Conservation (phyloP, 64 coral and sea anemone species). For the Stichodactyla helianthus region DNA sequence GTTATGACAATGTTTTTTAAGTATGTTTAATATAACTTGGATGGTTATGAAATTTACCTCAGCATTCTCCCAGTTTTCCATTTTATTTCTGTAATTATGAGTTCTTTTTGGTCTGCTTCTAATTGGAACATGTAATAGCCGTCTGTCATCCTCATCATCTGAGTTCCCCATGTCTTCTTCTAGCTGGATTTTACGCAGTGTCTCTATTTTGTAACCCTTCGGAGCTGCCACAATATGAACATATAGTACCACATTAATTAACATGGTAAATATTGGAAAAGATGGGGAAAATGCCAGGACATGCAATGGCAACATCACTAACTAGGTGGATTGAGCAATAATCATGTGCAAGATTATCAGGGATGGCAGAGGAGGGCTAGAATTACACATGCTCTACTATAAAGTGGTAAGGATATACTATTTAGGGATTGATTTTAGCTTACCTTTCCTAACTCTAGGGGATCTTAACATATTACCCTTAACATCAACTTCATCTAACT, state of each 20-base stretch:
- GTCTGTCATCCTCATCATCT: conserved; percentile 54
- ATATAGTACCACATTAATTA: background rate
- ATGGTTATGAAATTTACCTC: conserved; percentile 43
- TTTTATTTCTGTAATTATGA: conserved; percentile 79
- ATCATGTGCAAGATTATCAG: too few species aligned
- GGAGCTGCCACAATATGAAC: conserved; percentile 49
- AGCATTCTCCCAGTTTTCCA: conserved; percentile 97
- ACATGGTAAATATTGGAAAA: background rate
- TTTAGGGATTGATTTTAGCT: background rate
- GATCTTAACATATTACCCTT: conserved; percentile 94
- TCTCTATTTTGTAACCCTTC: conserved; percentile 75
- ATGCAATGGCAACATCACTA: too few species aligned
- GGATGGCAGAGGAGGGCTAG: too few species aligned
- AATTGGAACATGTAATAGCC: conserved; percentile 33
- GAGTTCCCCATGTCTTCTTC: conserved; percentile 68
- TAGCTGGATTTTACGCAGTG: conserved; percentile 57
- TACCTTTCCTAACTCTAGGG: conserved; percentile 87
- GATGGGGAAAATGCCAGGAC: too few species aligned
- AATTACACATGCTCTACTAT: too few species aligned
- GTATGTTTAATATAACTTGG: too few species aligned
- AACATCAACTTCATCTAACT: conserved; percentile 86
- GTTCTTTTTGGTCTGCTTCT: conserved; percentile 58
- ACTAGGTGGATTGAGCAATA: too few species aligned
- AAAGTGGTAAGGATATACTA: too few species aligned
- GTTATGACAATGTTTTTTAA: too few species aligned